Evolutionary conservation across 1,140 invertebrate species (phyloP).

Genomic region (Drosophila biarmipes): DNA sequence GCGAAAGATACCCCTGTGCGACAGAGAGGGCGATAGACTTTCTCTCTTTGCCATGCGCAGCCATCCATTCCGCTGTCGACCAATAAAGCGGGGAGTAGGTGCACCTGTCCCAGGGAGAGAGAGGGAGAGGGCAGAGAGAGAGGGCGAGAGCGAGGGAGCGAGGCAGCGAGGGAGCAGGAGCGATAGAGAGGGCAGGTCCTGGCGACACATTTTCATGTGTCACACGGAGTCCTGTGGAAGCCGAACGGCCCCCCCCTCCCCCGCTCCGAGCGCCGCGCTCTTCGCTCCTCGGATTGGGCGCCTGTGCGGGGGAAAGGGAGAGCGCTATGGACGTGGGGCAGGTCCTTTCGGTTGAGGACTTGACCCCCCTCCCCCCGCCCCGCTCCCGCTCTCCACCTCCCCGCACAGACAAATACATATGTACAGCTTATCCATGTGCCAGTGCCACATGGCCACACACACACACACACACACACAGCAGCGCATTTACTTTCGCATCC

Average conservation of each 20-base stretch:
- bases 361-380: slow-evolving; percentile 6
- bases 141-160: neutral
- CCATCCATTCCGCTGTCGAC: slow-evolving; percentile 63
- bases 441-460: slow-evolving; percentile 14
- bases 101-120: slow-evolving; percentile 18
- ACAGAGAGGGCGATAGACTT: slow-evolving; percentile 12
- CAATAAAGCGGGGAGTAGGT: slow-evolving; percentile 66
- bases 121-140: neutral
- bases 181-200: slow-evolving; percentile 1
- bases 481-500: slow-evolving; percentile 40
- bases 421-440: slow-evolving; percentile 15
- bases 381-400: neutral
- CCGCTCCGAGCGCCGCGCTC: slow-evolving; percentile 45
- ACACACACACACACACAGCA: slow-evolving; percentile 5
- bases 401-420: slow-evolving; percentile 1
- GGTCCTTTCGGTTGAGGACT: slow-evolving; percentile 28
- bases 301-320: slow-evolving; percentile 62
- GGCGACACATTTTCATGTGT: slow-evolving; percentile 74
- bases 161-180: neutral
- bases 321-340: slow-evolving; percentile 40
- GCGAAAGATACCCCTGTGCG: slow-evolving; percentile 7
- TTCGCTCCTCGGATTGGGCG: slow-evolving; percentile 38
- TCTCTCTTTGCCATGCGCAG: slow-evolving; percentile 64
- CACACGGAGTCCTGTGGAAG: slow-evolving; percentile 35
- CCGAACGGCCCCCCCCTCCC: neutral